These are phyloP conservation scores for Heteromormyrus szaboi DNA, from an alignment of 2,797 vertebrate genomes.

Conservation along the genomic window DNA sequence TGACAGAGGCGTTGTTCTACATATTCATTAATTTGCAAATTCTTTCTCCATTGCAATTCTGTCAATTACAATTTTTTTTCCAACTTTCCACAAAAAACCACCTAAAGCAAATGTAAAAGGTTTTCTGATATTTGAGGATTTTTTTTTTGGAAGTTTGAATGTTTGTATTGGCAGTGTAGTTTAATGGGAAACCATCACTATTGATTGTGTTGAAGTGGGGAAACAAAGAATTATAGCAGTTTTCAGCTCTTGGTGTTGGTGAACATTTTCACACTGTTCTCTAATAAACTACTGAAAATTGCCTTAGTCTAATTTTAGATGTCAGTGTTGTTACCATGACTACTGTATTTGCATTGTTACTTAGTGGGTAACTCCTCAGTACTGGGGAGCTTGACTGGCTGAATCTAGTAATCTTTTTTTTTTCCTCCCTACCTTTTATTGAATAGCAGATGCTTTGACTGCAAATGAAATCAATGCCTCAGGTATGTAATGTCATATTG, in stretches of 20 bases:
- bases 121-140: not conserved
- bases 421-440: conserved; percentile 15
- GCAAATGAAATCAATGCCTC: conserved; percentile 51
- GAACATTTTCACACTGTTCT: not conserved
- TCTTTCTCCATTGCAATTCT: not conserved
- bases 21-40: not conserved
- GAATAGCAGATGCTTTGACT: conserved; percentile 41
- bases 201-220: not conserved
- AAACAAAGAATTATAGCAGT: not conserved
- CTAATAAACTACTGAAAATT: not conserved
- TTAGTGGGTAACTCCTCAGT: not conserved
- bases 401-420: not conserved
- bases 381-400: too few species aligned
- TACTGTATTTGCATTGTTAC: not conserved
- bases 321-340: not conserved
- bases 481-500: conserved; percentile 39
- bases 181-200: not conserved
- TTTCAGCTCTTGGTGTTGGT: not conserved
- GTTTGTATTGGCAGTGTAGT: not conserved
- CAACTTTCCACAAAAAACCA: not conserved
- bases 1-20: not conserved
- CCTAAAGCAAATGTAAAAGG: not conserved
- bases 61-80: not conserved
- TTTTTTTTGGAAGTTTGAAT: not conserved
- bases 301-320: not conserved